phyloP scores from a whole-genome alignment of 2,888 invertebrate species.

The Rhogogaster chlorosoma region DNA sequence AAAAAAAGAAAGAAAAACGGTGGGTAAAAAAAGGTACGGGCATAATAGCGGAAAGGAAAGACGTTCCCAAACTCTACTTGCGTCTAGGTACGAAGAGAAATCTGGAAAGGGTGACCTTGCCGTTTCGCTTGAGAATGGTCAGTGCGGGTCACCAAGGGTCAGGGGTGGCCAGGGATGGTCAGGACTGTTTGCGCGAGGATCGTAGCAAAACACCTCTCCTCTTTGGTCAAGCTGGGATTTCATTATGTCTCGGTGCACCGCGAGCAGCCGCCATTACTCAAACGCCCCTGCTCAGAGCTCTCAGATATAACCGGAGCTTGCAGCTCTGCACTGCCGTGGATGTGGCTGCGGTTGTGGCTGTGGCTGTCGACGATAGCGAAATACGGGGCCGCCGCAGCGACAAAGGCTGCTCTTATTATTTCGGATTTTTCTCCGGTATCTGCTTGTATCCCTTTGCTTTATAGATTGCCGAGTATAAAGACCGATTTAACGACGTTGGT shows the following conservation, averaged over 20 bases:
- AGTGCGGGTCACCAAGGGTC: slow-evolving; percentile 55
- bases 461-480: slow-evolving; percentile 47
- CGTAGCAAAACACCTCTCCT: slow-evolving; percentile 30
- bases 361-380: slow-evolving; percentile 49
- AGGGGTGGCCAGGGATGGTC: slow-evolving; percentile 46
- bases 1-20: slow-evolving; percentile 60
- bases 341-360: background rate
- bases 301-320: slow-evolving; percentile 25
- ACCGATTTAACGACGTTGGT: slow-evolving; percentile 43
- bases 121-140: slow-evolving; percentile 60
- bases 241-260: slow-evolving; percentile 43
- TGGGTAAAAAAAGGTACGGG: slow-evolving; percentile 57
- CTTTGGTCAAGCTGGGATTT: slow-evolving; percentile 7
- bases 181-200: slow-evolving; percentile 39
- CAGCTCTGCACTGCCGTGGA: background rate
- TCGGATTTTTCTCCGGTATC: slow-evolving; percentile 45
- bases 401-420: slow-evolving; percentile 51
- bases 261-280: slow-evolving; percentile 65
- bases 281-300: slow-evolving; percentile 57
- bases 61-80: slow-evolving; percentile 52
- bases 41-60: slow-evolving; percentile 51
- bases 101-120: slow-evolving; percentile 47
- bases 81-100: slow-evolving; percentile 37
- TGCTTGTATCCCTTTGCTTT: slow-evolving; percentile 48
- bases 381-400: slow-evolving; percentile 49